Percentiles rank a stretch among this genome's conserved stretches.
phyloP scores from a whole-genome alignment of 2,113 vertebrate species.

The Ramphastos sulfuratus region DNA sequence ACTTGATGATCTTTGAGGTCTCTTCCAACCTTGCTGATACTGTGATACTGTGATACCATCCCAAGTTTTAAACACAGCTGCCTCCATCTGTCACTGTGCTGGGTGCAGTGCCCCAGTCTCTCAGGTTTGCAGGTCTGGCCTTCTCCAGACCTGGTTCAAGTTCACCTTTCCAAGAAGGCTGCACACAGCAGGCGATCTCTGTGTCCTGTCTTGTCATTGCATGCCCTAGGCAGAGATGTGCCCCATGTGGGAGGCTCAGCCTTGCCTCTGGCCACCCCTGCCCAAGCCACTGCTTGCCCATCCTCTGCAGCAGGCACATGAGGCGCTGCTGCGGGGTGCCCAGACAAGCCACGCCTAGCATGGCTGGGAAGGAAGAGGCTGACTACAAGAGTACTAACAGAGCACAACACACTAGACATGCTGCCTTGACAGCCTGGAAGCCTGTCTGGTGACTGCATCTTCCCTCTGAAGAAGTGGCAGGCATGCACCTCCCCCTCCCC shows the following conservation, averaged over 20 bases:
- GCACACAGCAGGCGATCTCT: fast-evolving
- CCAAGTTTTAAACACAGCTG: neutral
- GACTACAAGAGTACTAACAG: neutral
- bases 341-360: fast-evolving
- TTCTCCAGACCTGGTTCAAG: neutral
- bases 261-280: neutral
- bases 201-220: fast-evolving
- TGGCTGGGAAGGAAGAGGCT: neutral
- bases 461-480: neutral
- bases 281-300: fast-evolving
- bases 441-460: neutral
- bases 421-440: neutral
- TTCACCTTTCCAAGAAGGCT: neutral
- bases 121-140: neutral
- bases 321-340: fast-evolving
- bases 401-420: neutral
- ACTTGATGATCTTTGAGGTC: no score
- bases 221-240: neutral
- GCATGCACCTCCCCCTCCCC: fast-evolving
- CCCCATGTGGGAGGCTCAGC: fast-evolving
- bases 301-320: neutral
- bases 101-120: neutral
- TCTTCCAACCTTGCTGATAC: no score
- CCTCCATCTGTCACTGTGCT: fast-evolving
- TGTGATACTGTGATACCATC: no score